These are phyloP conservation scores for Masnerella sp. DNA, from an alignment of 2,888 invertebrate genomes.

Conservation along the genomic window DNA sequence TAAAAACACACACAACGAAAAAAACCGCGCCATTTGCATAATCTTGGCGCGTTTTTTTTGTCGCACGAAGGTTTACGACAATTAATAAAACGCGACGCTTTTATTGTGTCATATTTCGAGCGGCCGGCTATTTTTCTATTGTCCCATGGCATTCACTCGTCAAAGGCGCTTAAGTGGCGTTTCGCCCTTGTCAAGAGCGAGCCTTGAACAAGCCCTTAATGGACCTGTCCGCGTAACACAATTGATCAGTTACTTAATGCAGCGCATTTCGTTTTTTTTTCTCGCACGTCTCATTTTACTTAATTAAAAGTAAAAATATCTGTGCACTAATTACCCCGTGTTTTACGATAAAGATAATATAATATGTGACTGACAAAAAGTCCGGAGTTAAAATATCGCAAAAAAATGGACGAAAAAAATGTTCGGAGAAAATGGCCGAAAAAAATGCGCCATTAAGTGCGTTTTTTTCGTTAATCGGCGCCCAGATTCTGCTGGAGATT, in stretches of 20 bases:
- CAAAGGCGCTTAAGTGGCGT: constrained; percentile 41
- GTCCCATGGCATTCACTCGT: constrained; percentile 24
- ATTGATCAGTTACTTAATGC: constrained; percentile 54
- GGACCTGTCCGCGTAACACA: constrained; percentile 49
- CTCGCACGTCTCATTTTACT: constrained; percentile 36
- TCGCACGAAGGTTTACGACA: constrained; percentile 12
- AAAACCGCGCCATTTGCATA: no score
- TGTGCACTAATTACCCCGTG: constrained; percentile 46
- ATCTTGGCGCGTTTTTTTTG: background rate
- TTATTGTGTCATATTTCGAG: constrained; percentile 6
- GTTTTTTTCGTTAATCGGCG: constrained; percentile 9
- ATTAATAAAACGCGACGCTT: background rate
- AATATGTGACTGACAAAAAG: constrained; percentile 43
- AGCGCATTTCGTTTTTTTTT: constrained; percentile 41
- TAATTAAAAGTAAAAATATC: constrained; percentile 56
- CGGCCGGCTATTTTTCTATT: constrained; percentile 4
- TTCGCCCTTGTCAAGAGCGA: constrained; percentile 50
- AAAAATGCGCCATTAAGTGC: constrained; percentile 8
- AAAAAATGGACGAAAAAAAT: no score
- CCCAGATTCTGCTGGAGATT: constrained; percentile 18
- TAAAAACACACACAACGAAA: no score
- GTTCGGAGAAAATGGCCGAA: constrained; percentile 6
- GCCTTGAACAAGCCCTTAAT: constrained; percentile 55
- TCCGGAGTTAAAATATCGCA: constrained; percentile 32
- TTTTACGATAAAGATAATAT: constrained; percentile 40